These are phyloP conservation scores for Pardalotus punctatus DNA, from an alignment of 2,113 vertebrate genomes.

Conservation along the genomic window DNA sequence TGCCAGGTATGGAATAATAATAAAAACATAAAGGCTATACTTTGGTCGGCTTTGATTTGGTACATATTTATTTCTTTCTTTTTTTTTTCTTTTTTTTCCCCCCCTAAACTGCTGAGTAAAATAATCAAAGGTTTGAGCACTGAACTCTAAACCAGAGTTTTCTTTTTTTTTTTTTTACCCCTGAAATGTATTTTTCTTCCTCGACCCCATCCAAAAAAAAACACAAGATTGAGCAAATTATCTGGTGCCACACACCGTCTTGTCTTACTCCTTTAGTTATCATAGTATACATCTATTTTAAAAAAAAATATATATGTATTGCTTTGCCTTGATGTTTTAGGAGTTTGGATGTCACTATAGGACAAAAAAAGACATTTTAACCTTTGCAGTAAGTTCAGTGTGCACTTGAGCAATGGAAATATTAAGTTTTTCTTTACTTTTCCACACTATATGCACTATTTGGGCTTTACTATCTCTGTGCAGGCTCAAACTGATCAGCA, in stretches of 20 bases:
- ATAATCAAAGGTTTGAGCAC: background rate
- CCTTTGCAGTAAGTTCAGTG: background rate
- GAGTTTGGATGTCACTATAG: background rate
- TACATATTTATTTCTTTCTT: background rate
- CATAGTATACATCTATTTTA: fast-evolving
- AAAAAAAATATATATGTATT: too few species aligned
- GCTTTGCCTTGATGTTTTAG: background rate
- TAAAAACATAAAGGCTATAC: background rate
- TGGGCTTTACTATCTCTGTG: background rate
- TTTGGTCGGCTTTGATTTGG: background rate
- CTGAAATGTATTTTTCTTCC: background rate
- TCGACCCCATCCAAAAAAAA: fast-evolving
- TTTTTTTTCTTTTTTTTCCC: background rate
- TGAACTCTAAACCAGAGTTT: background rate
- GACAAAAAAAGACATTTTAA: background rate
- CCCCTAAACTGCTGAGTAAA: background rate
- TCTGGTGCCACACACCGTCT: background rate
- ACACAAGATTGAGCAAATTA: background rate
- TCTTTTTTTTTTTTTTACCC: background rate
- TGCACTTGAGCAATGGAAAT: fast-evolving
- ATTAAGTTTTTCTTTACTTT: background rate
- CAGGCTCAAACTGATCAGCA: background rate
- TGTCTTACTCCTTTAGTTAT: background rate
- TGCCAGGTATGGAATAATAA: background rate
- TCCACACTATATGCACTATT: fast-evolving